These are phyloP conservation scores for Cervus canadensis DNA, from an alignment of 2,113 vertebrate genomes.

Conservation along the genomic window DNA sequence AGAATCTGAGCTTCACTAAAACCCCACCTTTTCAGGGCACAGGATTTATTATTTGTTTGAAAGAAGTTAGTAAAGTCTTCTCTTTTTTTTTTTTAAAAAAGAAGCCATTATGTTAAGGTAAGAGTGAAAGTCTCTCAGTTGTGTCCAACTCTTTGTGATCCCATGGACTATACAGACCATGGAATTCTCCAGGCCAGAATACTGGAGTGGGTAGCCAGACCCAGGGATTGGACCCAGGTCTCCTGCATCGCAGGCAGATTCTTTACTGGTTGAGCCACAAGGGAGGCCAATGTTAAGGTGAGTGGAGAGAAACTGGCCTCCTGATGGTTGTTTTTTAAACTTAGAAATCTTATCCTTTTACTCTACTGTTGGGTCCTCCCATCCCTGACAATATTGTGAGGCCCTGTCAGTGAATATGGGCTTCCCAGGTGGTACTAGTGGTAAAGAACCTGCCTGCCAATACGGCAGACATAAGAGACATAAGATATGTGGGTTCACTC, in stretches of 20 bases:
- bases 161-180: neutral
- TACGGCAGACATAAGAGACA: neutral
- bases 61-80: neutral
- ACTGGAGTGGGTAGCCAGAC: neutral
- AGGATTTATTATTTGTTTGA: neutral
- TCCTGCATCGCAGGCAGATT: neutral
- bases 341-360: neutral
- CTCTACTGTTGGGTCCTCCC: neutral
- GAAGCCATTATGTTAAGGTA: neutral
- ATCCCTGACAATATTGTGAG: neutral
- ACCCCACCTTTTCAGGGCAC: neutral
- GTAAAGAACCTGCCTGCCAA: neutral
- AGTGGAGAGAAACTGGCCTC: neutral
- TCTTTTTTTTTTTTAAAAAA: neutral
- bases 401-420: neutral
- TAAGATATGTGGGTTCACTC: neutral
- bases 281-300: neutral
- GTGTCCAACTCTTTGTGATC: neutral
- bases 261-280: neutral
- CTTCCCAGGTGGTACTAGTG: neutral
- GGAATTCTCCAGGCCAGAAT: neutral
- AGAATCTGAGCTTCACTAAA: neutral
- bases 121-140: neutral
- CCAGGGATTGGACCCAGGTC: neutral
- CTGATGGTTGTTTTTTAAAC: neutral